Base-by-base conservation (phyloP, 1,140 invertebrate species). In the Drosophila tristis region DNA sequence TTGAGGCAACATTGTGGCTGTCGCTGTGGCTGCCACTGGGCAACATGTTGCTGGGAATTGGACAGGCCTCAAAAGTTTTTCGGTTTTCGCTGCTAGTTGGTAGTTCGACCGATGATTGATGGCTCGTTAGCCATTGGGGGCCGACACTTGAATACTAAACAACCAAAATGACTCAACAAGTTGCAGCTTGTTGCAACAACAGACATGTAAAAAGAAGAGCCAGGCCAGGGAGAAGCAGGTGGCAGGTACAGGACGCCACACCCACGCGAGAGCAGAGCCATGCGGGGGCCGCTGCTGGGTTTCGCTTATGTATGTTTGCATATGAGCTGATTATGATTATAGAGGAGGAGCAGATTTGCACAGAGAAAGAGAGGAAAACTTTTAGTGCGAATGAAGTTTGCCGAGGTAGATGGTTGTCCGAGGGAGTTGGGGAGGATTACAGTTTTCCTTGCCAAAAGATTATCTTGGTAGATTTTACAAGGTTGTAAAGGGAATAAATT, bases 151-250 rank as follows among this genome's bases (percentile, higher is more conserved):
- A 72, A 87, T 86, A 73, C 82, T 86, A 85, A 85, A 77, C 64
- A 56, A 56, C 58, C 57, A 48, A 15, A 76, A 77, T 85, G 81
- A 87, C 81, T 85, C 81, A 85, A 85, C 81, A 86, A 87, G 82
- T 85, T 76, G 73, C 78, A 80, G 16, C 56, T 66, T 73, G 70
- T 42, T 35, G 53, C 35, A 58, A 66, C 64, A 61, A 58, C 25
- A 43, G 16, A 47, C 61, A 70, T 55, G 31, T 55, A 64, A 48
- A 43, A 35, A 50, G 63, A 50, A 11, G 23, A 16, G 8, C 0
- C 3, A 1, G 9, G 4, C 31, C 31, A 56, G 56, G 35, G 64
- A 64, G 48, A 23, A n/a, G 45, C 35, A 13, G 4, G 16, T 31
- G 31, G 31, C 31, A 51, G 4, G 29, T 49, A 56, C 49, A 49